Evolutionary conservation across 1,140 invertebrate species (phyloP), one percentile per base, ranked within the genome.

Genomic region (Caenorhabditis remanei): DNA sequence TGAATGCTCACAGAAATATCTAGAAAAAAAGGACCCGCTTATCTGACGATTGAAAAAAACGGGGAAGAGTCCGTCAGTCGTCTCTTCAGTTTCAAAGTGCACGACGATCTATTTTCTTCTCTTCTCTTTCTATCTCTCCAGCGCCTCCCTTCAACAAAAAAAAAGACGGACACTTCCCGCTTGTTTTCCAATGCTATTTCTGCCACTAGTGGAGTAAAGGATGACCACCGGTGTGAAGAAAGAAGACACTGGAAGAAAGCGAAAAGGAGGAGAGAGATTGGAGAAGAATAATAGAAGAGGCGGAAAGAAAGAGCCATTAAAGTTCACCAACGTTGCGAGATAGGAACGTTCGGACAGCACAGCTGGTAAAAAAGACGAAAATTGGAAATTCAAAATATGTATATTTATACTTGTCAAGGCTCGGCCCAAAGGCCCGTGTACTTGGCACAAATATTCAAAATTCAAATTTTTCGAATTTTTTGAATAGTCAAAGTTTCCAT

Each of bases 61-160:
- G 61, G 7, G 24, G 4, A 21, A 63, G 61, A 63, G 61, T 63
- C 61, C 61, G 61, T 63, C 21, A 21, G 61, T 21, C 24, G 61
- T 14, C 61, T 32, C 21, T 32, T 58, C 56, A 58, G 56, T 58
- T n/a, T 58, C 56, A 63, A 63, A 63, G 61, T 63, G 61, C 61
- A 63, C 24, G 61, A 32, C 61, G 61, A 63, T 63, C 61, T 32
- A 63, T 63, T 63, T 63, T 63, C n/a, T 63, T 13, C 32, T 63
- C 61, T 63, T 58, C 56, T 58, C n/a, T 53, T 53, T 53, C 56
- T n/a, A 8, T 21, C 24, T 63, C 24, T 24, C 24, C 11, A 11
- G 61, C 61, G 61, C 61, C 61, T n/a, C 24, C 21, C 21, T 19
- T 24, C 61, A 24, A 21, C 61, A 32, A 16, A 14, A 32, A 16